phyloP scores from a whole-genome alignment of 1,140 invertebrate species.

The Drosophila malerkotliana region DNA sequence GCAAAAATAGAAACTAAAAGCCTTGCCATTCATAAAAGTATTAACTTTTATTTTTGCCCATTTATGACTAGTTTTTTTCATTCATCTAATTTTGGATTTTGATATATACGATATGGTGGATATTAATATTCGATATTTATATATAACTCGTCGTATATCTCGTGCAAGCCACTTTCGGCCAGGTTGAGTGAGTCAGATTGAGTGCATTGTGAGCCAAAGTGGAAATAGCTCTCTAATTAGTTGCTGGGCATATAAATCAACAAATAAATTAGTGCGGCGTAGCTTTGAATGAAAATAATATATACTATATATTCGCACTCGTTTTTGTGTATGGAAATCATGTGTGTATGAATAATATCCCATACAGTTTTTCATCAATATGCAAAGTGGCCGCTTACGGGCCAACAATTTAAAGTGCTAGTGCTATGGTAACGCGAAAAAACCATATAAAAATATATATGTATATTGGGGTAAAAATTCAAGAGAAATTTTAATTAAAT shows the following conservation, averaged over 20 bases:
- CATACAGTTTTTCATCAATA: slow-evolving; percentile 53
- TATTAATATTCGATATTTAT: background rate
- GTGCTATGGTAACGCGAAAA: slow-evolving; percentile 6
- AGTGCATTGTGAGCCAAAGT: slow-evolving; percentile 60
- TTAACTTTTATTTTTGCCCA: background rate
- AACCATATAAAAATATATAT: slow-evolving; percentile 10
- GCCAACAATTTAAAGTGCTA: slow-evolving; percentile 57
- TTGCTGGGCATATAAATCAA: slow-evolving; percentile 70
- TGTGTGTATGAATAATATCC: slow-evolving; percentile 34
- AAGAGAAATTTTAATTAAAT: slow-evolving; percentile 56
- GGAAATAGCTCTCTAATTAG: slow-evolving; percentile 74
- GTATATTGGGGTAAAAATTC: slow-evolving; percentile 2
- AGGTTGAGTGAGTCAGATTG: slow-evolving; percentile 37
- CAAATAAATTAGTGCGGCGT: slow-evolving; percentile 57
- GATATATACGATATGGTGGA: slow-evolving; percentile 11
- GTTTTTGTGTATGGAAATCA: background rate
- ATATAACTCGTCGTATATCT: background rate
- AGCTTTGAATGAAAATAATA: slow-evolving; percentile 5
- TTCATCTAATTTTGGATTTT: slow-evolving; percentile 18
- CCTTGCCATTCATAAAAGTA: background rate
- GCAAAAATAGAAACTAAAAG: background rate
- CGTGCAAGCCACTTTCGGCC: background rate
- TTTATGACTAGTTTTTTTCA: slow-evolving; percentile 15
- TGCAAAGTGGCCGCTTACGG: slow-evolving; percentile 52
- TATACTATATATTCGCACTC: slow-evolving; percentile 2